Evolutionary conservation across 2,113 vertebrate species (phyloP).

Genomic region (Alces alces): DNA sequence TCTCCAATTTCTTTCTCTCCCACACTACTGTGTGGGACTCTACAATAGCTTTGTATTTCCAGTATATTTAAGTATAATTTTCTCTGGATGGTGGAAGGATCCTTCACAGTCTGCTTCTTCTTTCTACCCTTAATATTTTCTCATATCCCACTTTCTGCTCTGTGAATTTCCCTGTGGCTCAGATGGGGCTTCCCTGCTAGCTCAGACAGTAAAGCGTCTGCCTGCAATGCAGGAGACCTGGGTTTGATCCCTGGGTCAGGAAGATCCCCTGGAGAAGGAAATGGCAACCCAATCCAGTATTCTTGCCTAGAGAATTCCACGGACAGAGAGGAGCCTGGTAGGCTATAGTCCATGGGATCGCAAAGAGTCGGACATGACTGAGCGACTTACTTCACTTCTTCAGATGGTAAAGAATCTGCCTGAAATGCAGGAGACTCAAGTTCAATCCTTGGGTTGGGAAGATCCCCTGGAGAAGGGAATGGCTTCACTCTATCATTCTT

Average conservation of each 20-base stretch:
- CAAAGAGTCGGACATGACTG: too few species aligned
- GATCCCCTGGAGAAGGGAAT: background rate
- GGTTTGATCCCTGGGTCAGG: background rate
- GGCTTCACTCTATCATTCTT: background rate
- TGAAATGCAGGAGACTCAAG: background rate
- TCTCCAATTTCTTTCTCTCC: background rate
- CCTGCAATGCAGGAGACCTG: background rate
- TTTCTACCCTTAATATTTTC: background rate
- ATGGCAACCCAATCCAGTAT: background rate
- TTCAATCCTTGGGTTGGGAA: background rate
- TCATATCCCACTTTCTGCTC: background rate
- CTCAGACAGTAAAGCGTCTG: background rate
- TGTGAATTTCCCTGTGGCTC: background rate
- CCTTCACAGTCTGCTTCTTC: background rate
- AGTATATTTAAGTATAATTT: background rate
- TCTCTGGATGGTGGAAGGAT: background rate
- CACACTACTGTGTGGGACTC: background rate
- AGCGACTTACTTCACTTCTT: too few species aligned
- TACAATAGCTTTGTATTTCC: background rate
- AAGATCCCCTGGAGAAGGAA: background rate
- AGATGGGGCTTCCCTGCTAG: background rate
- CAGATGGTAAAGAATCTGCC: background rate
- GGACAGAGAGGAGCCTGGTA: too few species aligned
- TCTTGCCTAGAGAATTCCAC: too few species aligned
- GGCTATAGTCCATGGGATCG: too few species aligned